These are phyloP conservation scores for Bucorvus abyssinicus DNA, from an alignment of 2,797 vertebrate genomes.

Conservation along the genomic window DNA sequence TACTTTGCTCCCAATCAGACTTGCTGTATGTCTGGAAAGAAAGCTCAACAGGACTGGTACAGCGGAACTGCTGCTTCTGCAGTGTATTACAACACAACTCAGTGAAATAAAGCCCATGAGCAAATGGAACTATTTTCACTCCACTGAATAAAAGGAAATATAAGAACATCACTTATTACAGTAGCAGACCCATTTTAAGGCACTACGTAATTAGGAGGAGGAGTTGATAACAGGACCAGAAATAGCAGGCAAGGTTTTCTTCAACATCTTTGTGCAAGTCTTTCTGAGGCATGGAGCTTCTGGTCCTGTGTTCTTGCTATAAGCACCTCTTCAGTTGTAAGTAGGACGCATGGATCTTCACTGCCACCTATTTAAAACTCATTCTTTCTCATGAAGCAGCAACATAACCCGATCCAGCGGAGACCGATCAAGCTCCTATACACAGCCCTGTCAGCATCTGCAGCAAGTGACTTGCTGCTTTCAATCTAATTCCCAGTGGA, in stretches of 20 bases:
- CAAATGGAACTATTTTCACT: slow-evolving; percentile 40
- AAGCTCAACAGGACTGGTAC: background rate
- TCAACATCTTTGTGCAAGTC: background rate
- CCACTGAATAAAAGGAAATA: slow-evolving; percentile 15
- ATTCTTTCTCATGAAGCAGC: background rate
- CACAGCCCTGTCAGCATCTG: background rate
- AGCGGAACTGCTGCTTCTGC: slow-evolving; percentile 41
- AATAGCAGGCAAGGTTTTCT: background rate
- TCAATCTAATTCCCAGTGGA: background rate
- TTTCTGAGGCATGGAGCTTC: background rate
- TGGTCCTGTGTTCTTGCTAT: background rate
- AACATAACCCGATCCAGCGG: background rate
- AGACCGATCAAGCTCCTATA: background rate
- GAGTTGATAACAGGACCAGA: slow-evolving; percentile 9
- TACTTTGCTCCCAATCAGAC: background rate
- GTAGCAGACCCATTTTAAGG: background rate
- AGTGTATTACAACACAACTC: background rate
- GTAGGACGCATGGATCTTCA: background rate
- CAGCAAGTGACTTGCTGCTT: background rate
- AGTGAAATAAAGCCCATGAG: slow-evolving; percentile 37
- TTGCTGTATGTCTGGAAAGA: background rate
- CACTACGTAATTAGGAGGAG: background rate
- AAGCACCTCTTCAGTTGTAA: background rate
- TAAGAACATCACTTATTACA: background rate
- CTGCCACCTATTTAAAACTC: background rate